Base-by-base conservation (phyloP, 2,888 invertebrate genomes). In the Ariolimax columbianus region DNA sequence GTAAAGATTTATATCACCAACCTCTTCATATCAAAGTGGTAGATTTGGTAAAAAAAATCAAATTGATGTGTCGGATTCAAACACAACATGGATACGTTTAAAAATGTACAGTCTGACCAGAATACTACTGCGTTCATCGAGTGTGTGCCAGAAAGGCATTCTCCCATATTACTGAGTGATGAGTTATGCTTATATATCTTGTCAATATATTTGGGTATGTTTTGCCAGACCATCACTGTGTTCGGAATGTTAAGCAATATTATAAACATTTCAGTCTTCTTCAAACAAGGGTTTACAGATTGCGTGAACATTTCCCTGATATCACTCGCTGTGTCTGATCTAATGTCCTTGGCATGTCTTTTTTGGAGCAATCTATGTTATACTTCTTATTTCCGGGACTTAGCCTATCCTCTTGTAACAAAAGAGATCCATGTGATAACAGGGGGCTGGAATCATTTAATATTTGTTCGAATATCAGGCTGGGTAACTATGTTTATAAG, bases 251-350 rank as follows among this genome's bases (percentile, higher is more conserved):
- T 75, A 11, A 19, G 19, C 17, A 75, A 75, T 33, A 33, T 75
- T 26, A 19, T 80, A 0, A 68, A 66, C n/a, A 30, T 66, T 14
- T 9, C 47, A 9, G n/a, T 80, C 9, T 80, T 80, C 47, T 9
- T 43, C 47, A 80, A 68, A 33, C 80, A 68, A 40, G 80, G 68
- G 0, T 80, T 75, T 33, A 3, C 47, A 47, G 75, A 75, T 6
- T 2, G 14, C n/a, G 36, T 75, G n/a, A 75, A 75, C n/a, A 43
- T 75, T 51, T 6, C 47, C 33, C 75, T 75, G 4, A 43, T 75
- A 33, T 43, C 75, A 26, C 47, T 75, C n/a, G 30, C 75, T 9
- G n/a, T 75, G 14, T 75, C 75, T 23, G 75, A 75, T 33, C 43
- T 75, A 2, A 30, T 7, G 14, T 75, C 75, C 11, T 33, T 75